These are phyloP conservation scores for Artemia franciscana DNA, from an alignment of 1,140 invertebrate genomes.

Conservation along the genomic window DNA sequence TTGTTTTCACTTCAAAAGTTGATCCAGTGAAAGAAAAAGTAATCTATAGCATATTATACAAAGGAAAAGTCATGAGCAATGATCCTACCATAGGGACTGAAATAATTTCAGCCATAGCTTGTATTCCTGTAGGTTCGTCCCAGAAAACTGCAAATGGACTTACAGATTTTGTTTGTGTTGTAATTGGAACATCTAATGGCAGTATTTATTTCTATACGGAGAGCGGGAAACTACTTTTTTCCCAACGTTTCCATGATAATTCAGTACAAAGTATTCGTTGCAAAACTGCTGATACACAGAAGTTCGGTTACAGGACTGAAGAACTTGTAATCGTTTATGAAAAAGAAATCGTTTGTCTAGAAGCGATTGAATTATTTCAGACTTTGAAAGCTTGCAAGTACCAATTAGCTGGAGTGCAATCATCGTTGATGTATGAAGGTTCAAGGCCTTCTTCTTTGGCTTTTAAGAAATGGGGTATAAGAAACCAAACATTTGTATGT, in stretches of 20 bases:
- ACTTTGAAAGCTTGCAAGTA: conserved; percentile 50
- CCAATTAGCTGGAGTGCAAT: conserved; percentile 48
- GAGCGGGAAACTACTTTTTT: conserved; percentile 50
- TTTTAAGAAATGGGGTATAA: conserved; percentile 63
- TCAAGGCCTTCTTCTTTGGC: conserved; percentile 31
- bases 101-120: conserved; percentile 28
- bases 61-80: not conserved
- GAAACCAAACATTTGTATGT: conserved; percentile 42
- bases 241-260: conserved; percentile 62
- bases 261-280: conserved; percentile 54
- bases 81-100: conserved; percentile 23
- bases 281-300: conserved; percentile 38
- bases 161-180: conserved; percentile 81
- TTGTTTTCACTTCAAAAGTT: not conserved
- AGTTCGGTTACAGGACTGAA: conserved; percentile 28
- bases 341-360: conserved; percentile 48
- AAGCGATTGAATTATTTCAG: conserved; percentile 58
- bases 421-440: conserved; percentile 26
- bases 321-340: conserved; percentile 60
- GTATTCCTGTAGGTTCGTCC: conserved; percentile 38
- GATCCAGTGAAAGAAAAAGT: not conserved
- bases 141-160: conserved; percentile 33
- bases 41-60: not conserved
- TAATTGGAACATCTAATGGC: conserved; percentile 62
- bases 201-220: conserved; percentile 71